Percentiles rank a stretch among this genome's conserved stretches.
Evolutionary conservation across 2,888 invertebrate species (phyloP).

Genomic region (Camponotus fellah): DNA sequence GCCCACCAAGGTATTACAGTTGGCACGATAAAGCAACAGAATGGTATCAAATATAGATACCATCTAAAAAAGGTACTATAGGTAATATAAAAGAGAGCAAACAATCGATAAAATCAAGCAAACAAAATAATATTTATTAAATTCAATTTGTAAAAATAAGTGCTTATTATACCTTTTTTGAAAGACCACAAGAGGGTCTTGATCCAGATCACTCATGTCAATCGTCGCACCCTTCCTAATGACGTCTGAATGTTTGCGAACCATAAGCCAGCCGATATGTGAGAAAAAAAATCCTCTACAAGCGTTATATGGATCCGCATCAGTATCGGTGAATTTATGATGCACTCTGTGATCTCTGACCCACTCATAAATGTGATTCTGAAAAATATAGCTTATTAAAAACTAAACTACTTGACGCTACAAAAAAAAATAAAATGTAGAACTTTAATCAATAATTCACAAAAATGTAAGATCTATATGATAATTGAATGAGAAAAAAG

Average conservation of each 20-base stretch:
- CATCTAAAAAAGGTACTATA: slow-evolving; percentile 88
- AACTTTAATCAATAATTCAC: not conserved
- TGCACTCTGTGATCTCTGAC: too few relatives aligned
- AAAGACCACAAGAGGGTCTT: slow-evolving; percentile 94
- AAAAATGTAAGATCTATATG: not conserved
- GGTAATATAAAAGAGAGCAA: not conserved
- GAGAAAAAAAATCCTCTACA: slow-evolving; percentile 97
- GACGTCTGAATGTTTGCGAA: slow-evolving; percentile 95
- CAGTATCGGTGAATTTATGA: slow-evolving; percentile 92
- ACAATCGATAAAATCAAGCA: not conserved
- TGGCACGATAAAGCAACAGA: slow-evolving; percentile 93
- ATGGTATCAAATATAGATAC: slow-evolving; percentile 92
- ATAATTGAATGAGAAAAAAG: not conserved
- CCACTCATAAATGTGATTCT: too few relatives aligned
- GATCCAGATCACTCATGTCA: slow-evolving; percentile 94
- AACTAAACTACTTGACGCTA: too few relatives aligned
- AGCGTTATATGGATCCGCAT: slow-evolving; percentile 96
- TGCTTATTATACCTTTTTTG: slow-evolving; percentile 91
- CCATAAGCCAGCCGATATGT: slow-evolving; percentile 97
- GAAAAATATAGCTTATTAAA: too few relatives aligned
- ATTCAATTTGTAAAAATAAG: not conserved
- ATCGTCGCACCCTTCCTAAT: slow-evolving; percentile 92
- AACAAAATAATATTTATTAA: not conserved
- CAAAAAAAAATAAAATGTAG: not conserved
- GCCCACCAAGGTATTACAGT: slow-evolving; percentile 91